Conservation (phyloP, 2,113 vertebrate species). For the Perca fluviatilis region DNA sequence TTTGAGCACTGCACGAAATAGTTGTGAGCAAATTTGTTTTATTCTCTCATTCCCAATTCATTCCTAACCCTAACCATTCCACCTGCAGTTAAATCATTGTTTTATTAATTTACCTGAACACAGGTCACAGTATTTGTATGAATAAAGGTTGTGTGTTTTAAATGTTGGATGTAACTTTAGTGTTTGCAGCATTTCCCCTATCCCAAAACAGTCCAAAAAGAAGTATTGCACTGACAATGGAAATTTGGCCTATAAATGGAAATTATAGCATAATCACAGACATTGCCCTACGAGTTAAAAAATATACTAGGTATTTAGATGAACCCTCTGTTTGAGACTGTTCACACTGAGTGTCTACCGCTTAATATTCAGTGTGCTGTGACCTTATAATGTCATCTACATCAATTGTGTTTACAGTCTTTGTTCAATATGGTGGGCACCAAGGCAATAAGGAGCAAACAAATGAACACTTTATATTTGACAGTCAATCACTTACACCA, state of each 20-base stretch:
- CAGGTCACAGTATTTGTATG: background rate
- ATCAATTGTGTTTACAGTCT: conserved; percentile 19
- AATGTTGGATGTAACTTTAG: background rate
- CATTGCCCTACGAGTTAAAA: background rate
- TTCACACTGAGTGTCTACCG: background rate
- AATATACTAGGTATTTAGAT: background rate
- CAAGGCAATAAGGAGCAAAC: conserved; percentile 1
- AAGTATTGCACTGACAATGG: background rate
- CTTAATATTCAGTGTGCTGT: background rate
- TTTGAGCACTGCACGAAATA: conserved; percentile 43
- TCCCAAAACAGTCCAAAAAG: background rate
- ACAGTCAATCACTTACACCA: conserved; percentile 12
- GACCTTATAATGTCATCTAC: background rate
- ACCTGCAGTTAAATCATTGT: background rate
- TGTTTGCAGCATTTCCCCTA: background rate
- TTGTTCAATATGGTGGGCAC: conserved; percentile 10
- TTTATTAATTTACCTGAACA: background rate
- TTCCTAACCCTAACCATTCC: too few relatives aligned
- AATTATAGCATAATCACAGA: background rate
- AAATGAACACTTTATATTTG: background rate
- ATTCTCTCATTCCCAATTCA: background rate
- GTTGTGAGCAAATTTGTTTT: conserved; percentile 10
- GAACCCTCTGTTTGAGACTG: background rate
- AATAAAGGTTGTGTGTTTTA: background rate
- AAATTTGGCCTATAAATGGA: background rate